Conservation (phyloP, 2,888 invertebrate species). For the Lochmaea capreae region DNA sequence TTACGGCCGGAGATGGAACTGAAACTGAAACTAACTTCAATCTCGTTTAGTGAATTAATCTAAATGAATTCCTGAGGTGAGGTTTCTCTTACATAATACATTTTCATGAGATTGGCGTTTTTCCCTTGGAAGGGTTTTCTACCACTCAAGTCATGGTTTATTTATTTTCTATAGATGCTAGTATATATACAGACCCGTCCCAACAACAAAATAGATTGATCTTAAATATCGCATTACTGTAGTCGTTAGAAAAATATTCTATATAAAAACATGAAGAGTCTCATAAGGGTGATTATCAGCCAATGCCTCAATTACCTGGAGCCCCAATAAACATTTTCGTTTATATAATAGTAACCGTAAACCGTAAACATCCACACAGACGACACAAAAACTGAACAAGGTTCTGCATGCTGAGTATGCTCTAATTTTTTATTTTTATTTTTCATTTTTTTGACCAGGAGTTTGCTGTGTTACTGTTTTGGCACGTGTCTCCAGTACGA, state of each 20-base stretch:
- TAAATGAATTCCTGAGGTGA: slow-evolving; percentile 36
- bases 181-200: not conserved
- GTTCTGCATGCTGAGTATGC: no score
- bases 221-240: not conserved
- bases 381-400: no score
- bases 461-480: no score
- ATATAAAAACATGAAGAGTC: no score
- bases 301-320: no score
- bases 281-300: no score
- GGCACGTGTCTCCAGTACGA: no score
- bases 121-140: slow-evolving; percentile 32
- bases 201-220: not conserved
- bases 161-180: slow-evolving; percentile 28
- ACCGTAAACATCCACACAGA: no score
- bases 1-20: slow-evolving; percentile 25
- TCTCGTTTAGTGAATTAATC: slow-evolving; percentile 37
- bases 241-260: not conserved
- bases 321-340: no score
- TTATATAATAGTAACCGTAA: no score
- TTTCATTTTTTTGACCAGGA: no score
- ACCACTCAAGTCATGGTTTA: slow-evolving; percentile 30
- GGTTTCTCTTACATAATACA: slow-evolving; percentile 36
- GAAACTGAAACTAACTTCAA: slow-evolving; percentile 35
- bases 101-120: slow-evolving; percentile 37
- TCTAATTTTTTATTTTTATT: no score